These are phyloP conservation scores for Sebastolobus altivelis DNA, from an alignment of 2,797 vertebrate species.

Conservation along the genomic window DNA sequence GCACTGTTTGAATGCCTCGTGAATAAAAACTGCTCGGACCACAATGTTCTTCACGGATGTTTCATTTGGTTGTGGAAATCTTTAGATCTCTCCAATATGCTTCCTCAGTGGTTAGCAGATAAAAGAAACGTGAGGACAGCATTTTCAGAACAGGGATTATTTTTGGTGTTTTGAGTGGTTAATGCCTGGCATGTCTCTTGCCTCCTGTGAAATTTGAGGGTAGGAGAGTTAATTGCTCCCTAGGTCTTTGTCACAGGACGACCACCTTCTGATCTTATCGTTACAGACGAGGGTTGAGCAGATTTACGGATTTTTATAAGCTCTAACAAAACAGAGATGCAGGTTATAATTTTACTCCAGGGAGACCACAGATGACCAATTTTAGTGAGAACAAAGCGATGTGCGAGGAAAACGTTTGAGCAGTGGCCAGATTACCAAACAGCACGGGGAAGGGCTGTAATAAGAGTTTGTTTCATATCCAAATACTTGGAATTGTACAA, in stretches of 20 bases:
- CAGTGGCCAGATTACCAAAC: conserved; percentile 10
- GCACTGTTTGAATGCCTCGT: conserved; percentile 4
- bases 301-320: conserved; percentile 17
- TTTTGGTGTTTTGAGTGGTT: conserved; percentile 40
- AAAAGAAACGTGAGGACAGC: conserved; percentile 46
- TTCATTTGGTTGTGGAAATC: conserved; percentile 33
- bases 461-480: neutral
- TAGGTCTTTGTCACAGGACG: conserved; percentile 66
- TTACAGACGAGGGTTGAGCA: conserved; percentile 48
- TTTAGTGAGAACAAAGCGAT: conserved; percentile 4
- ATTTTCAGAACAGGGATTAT: conserved; percentile 49
- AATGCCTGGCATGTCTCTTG: conserved; percentile 22
- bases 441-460: conserved; percentile 9
- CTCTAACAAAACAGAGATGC: neutral
- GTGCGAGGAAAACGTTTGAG: neutral
- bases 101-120: conserved; percentile 44
- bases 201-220: conserved; percentile 55
- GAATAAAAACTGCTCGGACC: conserved; percentile 29
- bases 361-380: neutral
- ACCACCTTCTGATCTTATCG: conserved; percentile 58
- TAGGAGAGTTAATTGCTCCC: conserved; percentile 51
- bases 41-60: conserved; percentile 26
- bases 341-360: neutral
- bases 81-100: conserved; percentile 26
- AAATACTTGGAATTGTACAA: neutral